Base-by-base conservation (phyloP, 92 coral and sea anemone species). In the Parazoanthus darwini region DNA sequence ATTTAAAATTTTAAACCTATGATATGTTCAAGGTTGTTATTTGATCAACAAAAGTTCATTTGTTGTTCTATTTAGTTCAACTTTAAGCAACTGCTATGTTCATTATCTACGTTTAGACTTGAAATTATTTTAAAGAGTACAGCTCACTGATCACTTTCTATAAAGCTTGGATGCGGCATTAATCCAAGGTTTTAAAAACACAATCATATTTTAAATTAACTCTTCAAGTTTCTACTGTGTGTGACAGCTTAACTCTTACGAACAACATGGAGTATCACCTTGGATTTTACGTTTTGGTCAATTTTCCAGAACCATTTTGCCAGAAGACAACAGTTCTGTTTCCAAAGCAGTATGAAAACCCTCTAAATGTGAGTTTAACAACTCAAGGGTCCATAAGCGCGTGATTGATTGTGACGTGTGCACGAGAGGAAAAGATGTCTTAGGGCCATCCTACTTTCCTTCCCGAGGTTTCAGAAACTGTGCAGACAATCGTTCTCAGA, bases 261-360 rank as follows among this genome's bases (percentile, higher is more conserved):
- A 48, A 70, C 79, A 33, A 51, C 65, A 71, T 84, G 87, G 87
- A 84, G 87, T 84, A 84, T 67, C 87, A 70, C 36, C 22, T 43
- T 15, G 46, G 79, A 48, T 0, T 25, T 46, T 71, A 16, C 13
- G 8, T 84, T 70, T 68, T 68, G 58, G 87, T 70, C 11, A 84
- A 50, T 14, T 76, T 36, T 1, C 54, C 23, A 38, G 25, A 36
- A 76, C 26, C 3, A 38, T 76, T 76, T 18, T 42, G 44, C 46
- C 18, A 22, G 44, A 81, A 10, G 18, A 70, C 79, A 70, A 26
- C 48, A 84, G 78, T 48, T 84, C 67, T 84, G 87, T 84, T 84
- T 71, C 78, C 38, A 70, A 29, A 48, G 68, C 56, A 29, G 43
- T 63, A 63, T 3, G 15, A 22, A 18, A 18, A 18, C 5, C 26